These are phyloP conservation scores for Poeciliopsis paucimaculata DNA, from an alignment of 2,797 vertebrate species.

Conservation along the genomic window DNA sequence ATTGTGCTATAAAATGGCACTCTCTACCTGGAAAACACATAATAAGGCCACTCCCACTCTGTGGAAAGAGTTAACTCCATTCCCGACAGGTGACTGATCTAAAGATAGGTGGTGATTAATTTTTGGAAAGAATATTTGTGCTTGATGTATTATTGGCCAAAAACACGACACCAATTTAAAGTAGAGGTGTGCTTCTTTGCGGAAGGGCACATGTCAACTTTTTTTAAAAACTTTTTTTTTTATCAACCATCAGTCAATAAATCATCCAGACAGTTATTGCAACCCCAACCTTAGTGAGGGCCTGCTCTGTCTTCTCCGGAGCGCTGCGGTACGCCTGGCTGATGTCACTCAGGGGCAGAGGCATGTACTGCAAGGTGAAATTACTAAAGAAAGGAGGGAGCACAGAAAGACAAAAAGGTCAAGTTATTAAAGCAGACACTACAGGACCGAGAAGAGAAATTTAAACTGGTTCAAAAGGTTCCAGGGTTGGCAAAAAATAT, in stretches of 20 bases:
- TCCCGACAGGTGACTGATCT: background rate
- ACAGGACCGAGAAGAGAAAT: slow-evolving; percentile 29
- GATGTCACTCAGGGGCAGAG: slow-evolving; percentile 90
- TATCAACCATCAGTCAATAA: background rate
- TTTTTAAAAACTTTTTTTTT: background rate
- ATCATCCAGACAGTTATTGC: slow-evolving; percentile 3
- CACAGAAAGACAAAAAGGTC: slow-evolving; percentile 25
- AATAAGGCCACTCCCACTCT: background rate
- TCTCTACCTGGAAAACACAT: too few species aligned
- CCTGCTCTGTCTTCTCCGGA: slow-evolving; percentile 89
- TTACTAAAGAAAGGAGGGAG: slow-evolving; percentile 79
- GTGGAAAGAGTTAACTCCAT: background rate
- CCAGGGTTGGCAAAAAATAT: slow-evolving; percentile 49
- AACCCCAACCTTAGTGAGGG: slow-evolving; percentile 86
- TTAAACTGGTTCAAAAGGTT: slow-evolving; percentile 49
- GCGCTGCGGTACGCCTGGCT: slow-evolving; percentile 89
- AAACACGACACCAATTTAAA: background rate
- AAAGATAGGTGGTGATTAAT: background rate
- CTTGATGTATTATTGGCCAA: background rate
- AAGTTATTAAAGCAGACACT: slow-evolving; percentile 40
- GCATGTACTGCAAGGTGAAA: slow-evolving; percentile 93
- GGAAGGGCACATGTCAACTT: background rate
- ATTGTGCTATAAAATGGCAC: too few species aligned
- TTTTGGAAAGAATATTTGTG: background rate
- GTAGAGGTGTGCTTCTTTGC: background rate